Base-by-base conservation (phyloP, 1,140 invertebrate species). In the Drosophila virilis region DNA sequence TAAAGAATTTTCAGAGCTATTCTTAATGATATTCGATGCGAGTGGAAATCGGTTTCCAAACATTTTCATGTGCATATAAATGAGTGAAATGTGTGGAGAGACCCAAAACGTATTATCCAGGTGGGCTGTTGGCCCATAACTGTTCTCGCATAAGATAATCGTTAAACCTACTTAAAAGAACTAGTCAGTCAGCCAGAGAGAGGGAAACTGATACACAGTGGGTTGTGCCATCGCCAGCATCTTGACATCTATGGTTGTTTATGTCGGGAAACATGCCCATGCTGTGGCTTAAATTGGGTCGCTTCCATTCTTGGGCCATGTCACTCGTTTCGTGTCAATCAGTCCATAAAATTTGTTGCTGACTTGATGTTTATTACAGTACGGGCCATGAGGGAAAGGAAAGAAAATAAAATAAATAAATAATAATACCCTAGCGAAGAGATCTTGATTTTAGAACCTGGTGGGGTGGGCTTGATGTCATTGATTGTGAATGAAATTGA, bases 271-370 rank as follows among this genome's bases (percentile, higher is more conserved):
- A 76, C 59, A 60, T 35, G 17, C 58, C 52, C 40, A 12, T 15
- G 13, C n/a, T 40, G 46, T 10, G 37, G 40, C 40, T 33, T 33
- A 46, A 60, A 60, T 52, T 32, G 38, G 43, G 32, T 70, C 40
- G 22, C 7, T 22, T n/a, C 13, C 0, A 7, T 51, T 13, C 35
- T 9, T 13, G 10, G 28, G 32, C 17, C 38, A 51, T 72, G 64
- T 52, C 70, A 68, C 40, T 60, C 55, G 33, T 28, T 54, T 67
- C 33, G 55, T 81, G 81, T 88, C 81, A 82, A 86, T 82, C 78
- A 76, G 43, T 54, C 45, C 74, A 57, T 82, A 54, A 86, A 78
- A 32, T 54, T 22, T 32, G 55, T 74, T 67, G 15, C 28, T 64
- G 50, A 62, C 57, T 13, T 33, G 10, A 58, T 35, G 37, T 59